These are phyloP conservation scores for Myoxocephalus aenaeus DNA, from an alignment of 2,797 vertebrate species.

Conservation along the genomic window DNA sequence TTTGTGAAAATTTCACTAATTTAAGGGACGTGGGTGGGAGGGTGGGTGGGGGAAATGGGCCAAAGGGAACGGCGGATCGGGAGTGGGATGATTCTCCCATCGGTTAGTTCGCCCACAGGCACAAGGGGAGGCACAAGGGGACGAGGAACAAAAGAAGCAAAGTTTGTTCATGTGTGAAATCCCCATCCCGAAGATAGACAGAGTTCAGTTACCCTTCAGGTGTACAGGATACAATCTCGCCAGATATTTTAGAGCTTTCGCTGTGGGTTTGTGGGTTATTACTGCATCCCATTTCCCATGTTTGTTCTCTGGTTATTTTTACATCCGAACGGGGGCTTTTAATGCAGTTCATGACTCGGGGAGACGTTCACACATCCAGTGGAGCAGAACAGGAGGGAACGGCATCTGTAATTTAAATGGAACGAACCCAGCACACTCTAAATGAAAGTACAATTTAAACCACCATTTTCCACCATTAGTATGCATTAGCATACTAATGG, in stretches of 20 bases:
- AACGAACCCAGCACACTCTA: constrained; percentile 7
- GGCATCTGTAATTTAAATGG: constrained; percentile 20
- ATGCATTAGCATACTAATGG: not conserved
- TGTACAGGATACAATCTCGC: constrained; percentile 5
- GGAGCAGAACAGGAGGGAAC: constrained; percentile 21
- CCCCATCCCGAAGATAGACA: constrained; percentile 32
- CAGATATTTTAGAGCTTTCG: constrained; percentile 8
- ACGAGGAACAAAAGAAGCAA: constrained; percentile 46
- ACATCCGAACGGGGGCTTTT: not conserved
- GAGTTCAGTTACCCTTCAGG: constrained; percentile 31
- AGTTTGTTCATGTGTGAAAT: constrained; percentile 71
- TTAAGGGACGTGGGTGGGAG: constrained; percentile 43
- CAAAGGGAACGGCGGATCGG: constrained; percentile 44
- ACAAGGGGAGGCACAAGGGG: constrained; percentile 41
- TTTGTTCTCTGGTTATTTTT: constrained; percentile 1
- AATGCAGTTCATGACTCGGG: constrained; percentile 7
- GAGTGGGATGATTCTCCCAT: constrained; percentile 52
- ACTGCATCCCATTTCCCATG: constrained; percentile 6
- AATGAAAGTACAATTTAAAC: constrained; percentile 27
- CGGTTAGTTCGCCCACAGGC: constrained; percentile 59
- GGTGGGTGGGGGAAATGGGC: constrained; percentile 43
- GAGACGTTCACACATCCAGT: constrained; percentile 21
- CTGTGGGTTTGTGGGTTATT: not conserved
- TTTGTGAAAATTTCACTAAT: constrained; percentile 76
- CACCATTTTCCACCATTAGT: not conserved